These are phyloP conservation scores for Macropus fuliginosus DNA, from an alignment of 2,797 vertebrate genomes.

Conservation along the genomic window DNA sequence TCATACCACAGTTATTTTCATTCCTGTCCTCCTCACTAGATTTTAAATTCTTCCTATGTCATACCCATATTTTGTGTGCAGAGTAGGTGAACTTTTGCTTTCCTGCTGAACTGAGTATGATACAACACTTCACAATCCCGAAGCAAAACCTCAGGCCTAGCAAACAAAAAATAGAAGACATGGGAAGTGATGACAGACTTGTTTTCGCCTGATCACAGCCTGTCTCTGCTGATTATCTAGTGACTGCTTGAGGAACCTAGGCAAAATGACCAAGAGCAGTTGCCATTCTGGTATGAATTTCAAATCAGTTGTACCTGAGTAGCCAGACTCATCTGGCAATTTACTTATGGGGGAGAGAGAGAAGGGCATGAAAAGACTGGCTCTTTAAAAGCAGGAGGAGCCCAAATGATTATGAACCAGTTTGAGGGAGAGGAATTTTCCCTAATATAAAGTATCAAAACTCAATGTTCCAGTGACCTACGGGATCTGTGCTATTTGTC, in stretches of 20 bases:
- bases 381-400: background rate
- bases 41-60: background rate
- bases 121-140: background rate
- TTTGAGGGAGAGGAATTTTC: background rate
- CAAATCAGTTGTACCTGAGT: background rate
- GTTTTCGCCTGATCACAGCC: background rate
- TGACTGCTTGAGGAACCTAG: background rate
- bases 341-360: background rate
- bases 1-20: background rate
- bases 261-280: background rate
- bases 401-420: background rate
- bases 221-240: background rate
- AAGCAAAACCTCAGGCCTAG: background rate
- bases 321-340: background rate
- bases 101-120: background rate
- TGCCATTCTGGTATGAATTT: background rate
- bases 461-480: background rate
- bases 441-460: background rate
- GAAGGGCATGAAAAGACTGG: background rate
- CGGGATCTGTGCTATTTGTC: background rate
- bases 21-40: background rate
- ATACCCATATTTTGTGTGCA: background rate
- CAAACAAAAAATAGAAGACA: background rate
- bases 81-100: background rate
- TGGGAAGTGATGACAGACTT: background rate